Percentiles rank a stretch among this genome's conserved stretches.
phyloP scores from a whole-genome alignment of 1,140 invertebrate genomes.

The Cepaea nemoralis region DNA sequence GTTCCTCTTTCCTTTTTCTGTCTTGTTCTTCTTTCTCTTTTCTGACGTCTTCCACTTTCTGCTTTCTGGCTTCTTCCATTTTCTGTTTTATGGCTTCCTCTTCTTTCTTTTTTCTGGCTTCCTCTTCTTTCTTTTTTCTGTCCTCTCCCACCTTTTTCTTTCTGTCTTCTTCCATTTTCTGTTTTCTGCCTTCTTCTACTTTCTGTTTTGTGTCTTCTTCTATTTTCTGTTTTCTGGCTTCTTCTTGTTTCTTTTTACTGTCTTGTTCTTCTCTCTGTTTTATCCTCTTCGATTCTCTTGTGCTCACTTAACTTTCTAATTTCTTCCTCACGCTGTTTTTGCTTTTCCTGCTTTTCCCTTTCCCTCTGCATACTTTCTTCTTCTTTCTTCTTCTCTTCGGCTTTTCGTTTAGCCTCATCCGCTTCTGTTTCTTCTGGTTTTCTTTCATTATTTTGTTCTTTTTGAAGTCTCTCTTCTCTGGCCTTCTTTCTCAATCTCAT shows the following conservation, averaged over 20 bases:
- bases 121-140: neutral
- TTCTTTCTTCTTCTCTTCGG: neutral
- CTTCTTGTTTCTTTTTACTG: neutral
- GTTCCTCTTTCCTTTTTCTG: neutral
- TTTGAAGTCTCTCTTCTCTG: constrained; percentile 8
- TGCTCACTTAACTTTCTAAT: neutral
- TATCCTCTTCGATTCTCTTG: neutral
- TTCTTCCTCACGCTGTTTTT: neutral
- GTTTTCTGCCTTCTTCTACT: neutral
- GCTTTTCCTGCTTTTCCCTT: neutral
- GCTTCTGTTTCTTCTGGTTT: neutral
- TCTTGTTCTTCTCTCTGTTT: neutral
- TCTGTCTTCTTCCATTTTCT: neutral
- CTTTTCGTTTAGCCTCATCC: neutral
- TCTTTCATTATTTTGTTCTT: neutral
- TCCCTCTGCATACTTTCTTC: neutral
- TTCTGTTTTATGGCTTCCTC: neutral
- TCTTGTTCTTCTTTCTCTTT: neutral
- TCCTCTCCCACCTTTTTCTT: neutral
- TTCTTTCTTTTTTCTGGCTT: neutral
- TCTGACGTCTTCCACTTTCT: neutral
- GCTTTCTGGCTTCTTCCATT: neutral
- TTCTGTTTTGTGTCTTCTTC: neutral
- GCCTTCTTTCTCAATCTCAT: constrained; percentile 19
- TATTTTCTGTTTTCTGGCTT: neutral